Evolutionary conservation across 2,888 invertebrate genomes (phyloP), one percentile per base, ranked within the genome.

Genomic region (Heliconius ismenius): DNA sequence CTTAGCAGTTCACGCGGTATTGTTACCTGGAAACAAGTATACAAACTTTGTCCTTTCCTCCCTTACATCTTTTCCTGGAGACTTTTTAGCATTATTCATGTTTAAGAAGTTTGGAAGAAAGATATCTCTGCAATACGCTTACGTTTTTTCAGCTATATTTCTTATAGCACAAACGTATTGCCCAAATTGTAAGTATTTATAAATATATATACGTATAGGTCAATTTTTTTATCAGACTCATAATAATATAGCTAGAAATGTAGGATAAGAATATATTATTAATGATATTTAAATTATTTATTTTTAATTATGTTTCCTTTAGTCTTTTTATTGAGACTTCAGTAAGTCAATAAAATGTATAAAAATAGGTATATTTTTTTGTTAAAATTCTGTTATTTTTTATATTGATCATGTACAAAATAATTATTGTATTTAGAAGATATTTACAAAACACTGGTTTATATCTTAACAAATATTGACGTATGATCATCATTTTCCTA

Each of bases 11-110:
- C 88, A 92, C 79, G 87, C 89, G 4, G 88, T 91, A 9, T 81
- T 90, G 9, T 77, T 92, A 54, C 92, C 92, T 3, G 92, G 92
- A 60, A 87, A 91, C 76, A 92, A 92, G 83, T 92, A 92, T 64
- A 88, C 85, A 0, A 92, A 92, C 80, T 92, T 92, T 73, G 85
- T 91, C 69, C 79, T 92, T 36, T 79, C 89, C 3, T 87, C 92
- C 0, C 67, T 91, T 3, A 86, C 88, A 1, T 89, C 92, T 0
- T 91, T 92, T 68, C 92, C 92, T 43, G 92, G 92, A 60, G 92
- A 92, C 81, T 28, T 91, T 2, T 78, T 92, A 28, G 88, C 91
- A 1, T 89, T 85, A 76, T 89, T 84, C 64, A 84, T 87, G 3
- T 89, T 92, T 70, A 88, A 88, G 75, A 90, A 85, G 73, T 89